Evolutionary conservation across 1,140 invertebrate species (phyloP).

Genomic region (Nautilus pompilius): DNA sequence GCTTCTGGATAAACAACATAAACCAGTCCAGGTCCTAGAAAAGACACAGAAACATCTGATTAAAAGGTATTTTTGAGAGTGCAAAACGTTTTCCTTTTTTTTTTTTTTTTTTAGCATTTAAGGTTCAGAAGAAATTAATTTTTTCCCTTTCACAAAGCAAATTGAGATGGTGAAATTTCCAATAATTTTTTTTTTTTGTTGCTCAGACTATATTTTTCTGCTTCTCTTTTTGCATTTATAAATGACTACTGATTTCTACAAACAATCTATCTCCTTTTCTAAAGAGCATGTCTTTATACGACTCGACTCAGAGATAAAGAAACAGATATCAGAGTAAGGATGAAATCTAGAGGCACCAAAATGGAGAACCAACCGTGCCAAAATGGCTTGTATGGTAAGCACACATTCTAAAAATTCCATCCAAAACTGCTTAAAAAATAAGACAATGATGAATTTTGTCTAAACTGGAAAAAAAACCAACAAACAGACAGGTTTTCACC

Average conservation of each 20-base stretch:
- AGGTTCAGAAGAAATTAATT: not conserved
- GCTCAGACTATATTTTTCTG: not conserved
- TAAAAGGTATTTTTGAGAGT: not conserved
- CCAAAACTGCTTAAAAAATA: not conserved
- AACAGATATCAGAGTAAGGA: not conserved
- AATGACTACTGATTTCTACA: no score
- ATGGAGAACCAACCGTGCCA: not conserved
- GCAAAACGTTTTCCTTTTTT: not conserved
- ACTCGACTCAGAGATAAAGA: no score
- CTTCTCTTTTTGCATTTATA: not conserved
- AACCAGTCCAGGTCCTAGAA: conserved; percentile 49
- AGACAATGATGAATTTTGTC: not conserved
- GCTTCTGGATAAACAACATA: conserved; percentile 53
- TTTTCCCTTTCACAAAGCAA: not conserved
- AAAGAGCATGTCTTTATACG: no score
- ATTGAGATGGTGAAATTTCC: not conserved
- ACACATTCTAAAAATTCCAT: not conserved
- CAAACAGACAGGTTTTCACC: no score
- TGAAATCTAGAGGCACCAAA: not conserved
- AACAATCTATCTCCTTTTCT: no score
- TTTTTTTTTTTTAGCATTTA: not conserved
- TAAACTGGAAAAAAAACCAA: no score
- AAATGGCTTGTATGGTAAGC: not conserved
- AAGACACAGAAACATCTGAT: not conserved
- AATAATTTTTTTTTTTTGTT: not conserved